phyloP scores from a whole-genome alignment of 1,140 invertebrate species.

The Nomia melanderi region DNA sequence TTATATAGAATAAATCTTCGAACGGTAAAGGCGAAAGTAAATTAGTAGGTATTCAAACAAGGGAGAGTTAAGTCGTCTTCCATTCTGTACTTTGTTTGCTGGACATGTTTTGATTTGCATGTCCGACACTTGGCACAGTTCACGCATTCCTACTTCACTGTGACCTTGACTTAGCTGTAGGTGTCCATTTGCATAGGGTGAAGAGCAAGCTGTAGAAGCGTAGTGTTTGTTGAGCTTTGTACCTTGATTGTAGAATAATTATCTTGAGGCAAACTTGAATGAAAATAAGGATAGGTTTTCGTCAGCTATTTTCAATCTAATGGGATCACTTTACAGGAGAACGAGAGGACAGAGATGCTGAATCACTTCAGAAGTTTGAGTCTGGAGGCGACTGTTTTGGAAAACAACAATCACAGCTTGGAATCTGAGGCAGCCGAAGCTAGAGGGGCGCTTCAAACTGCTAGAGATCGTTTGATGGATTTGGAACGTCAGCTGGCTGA shows the following conservation, averaged over 20 bases:
- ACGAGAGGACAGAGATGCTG: slow-evolving; percentile 86
- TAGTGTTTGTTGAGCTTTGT: no score
- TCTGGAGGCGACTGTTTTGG: slow-evolving; percentile 86
- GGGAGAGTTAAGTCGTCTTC: background rate
- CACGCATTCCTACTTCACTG: background rate
- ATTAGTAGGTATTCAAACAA: background rate
- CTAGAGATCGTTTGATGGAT: slow-evolving; percentile 81
- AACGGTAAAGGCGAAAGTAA: background rate
- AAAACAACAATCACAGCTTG: slow-evolving; percentile 87
- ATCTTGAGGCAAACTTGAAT: no score
- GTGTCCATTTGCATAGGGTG: background rate
- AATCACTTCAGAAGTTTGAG: slow-evolving; percentile 87
- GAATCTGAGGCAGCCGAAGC: slow-evolving; percentile 86
- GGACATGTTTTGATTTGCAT: background rate
- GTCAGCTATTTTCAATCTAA: no score
- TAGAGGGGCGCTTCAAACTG: slow-evolving; percentile 80
- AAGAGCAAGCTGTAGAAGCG: no score
- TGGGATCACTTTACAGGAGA: slow-evolving; percentile 79
- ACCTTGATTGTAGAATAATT: no score
- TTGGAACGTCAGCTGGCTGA: slow-evolving; percentile 80
- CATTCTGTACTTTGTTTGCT: background rate
- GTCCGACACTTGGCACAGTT: background rate
- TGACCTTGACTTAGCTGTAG: background rate
- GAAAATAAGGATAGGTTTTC: no score
- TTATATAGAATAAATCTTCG: no score